Percentiles rank a stretch among this genome's conserved stretches.
Evolutionary conservation across 2,888 invertebrate species (phyloP).

Genomic region (Drosophila algonquin): DNA sequence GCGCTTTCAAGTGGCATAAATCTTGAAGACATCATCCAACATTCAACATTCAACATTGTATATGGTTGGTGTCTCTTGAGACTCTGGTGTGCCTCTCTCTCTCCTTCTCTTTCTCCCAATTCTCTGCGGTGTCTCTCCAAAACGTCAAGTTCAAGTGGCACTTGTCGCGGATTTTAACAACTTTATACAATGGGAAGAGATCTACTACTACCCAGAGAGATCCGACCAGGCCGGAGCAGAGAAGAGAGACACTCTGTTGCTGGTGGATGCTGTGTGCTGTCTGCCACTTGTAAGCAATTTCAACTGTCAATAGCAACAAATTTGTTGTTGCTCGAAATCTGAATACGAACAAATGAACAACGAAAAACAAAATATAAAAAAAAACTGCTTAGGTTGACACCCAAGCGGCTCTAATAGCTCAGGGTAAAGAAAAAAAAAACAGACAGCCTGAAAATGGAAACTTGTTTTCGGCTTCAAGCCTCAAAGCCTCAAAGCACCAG

Average conservation of each 20-base stretch:
- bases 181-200: constrained; percentile 62
- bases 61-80: constrained; percentile 34
- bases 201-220: constrained; percentile 8
- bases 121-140: constrained; percentile 20
- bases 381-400: constrained; percentile 75
- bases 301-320: constrained; percentile 63
- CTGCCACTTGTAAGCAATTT: constrained; percentile 73
- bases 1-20: constrained; percentile 49
- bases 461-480: constrained; percentile 53
- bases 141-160: constrained; percentile 69
- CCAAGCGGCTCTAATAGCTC: constrained; percentile 66
- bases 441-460: constrained; percentile 60
- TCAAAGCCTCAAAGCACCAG: too few relatives aligned
- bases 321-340: constrained; percentile 58
- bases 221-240: constrained; percentile 6
- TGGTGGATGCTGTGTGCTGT: constrained; percentile 9
- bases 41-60: constrained; percentile 43
- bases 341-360: constrained; percentile 53
- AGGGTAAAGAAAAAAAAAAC: neutral
- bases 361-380: constrained; percentile 12
- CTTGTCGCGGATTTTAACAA: constrained; percentile 74
- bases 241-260: constrained; percentile 11
- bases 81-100: constrained; percentile 33
- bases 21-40: constrained; percentile 51
- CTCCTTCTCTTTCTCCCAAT: constrained; percentile 1